Evolutionary conservation across 1,140 invertebrate genomes (phyloP), one percentile per base, ranked within the genome.

Genomic region (Lordiphosa collinella): DNA sequence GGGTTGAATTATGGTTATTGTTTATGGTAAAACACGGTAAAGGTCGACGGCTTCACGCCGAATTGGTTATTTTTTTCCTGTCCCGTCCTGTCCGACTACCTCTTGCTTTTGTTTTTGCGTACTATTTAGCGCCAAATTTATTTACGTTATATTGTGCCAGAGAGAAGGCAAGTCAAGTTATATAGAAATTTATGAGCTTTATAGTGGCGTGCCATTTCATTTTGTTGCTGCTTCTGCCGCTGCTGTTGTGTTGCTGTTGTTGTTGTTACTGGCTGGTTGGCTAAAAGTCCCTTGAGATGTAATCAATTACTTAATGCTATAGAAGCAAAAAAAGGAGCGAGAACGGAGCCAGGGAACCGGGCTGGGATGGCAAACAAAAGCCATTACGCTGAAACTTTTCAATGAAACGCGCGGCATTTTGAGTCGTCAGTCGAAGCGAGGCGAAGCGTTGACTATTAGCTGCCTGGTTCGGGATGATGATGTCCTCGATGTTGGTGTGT

Each of bases 231-330:
- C 31, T 59, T 48, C 55, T 22, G 13, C 36, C 10, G 35, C 32
- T 36, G 34, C n/a, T 50, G 36, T 37, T 62, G 37, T 37, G 37
- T 12, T 40, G 31, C 5, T 37, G 7, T 31, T 44, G 34, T 13
- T 41, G 57, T 16, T 50, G 34, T 40, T 41, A 36, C 16, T 56
- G 43, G 43, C 13, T 48, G 46, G 11, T 14, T 36, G 41, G 40
- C 29, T 47, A 80, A 85, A 87, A 87, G 74, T 87, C 86, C 86
- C 86, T 60, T 61, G 85, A 87, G 86, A 87, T 86, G 86, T 87
- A 87, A 87, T 87, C 86, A 87, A 87, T 87, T 87, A 87, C 86
- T 87, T 87, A 87, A 82, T 87, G 86, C 76, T 69, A 87, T 84
- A 82, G 76, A 80, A 76, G 73, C 70, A 67, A 49, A 34, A 32